phyloP scores from a whole-genome alignment of 2,113 vertebrate species.

The Indri indri region DNA sequence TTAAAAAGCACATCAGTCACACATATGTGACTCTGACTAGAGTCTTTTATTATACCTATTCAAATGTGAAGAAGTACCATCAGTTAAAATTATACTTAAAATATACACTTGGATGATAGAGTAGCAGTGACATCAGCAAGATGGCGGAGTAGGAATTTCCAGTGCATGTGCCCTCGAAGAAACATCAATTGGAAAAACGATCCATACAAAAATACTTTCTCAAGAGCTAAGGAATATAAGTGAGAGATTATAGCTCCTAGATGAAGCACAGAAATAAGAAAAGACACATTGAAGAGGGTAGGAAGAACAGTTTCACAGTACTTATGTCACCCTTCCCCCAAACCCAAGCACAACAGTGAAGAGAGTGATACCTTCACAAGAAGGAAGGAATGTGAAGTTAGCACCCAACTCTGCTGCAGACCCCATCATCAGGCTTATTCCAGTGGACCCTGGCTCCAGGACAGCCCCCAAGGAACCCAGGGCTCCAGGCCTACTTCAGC shows the following conservation, averaged over 20 bases:
- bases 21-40: not conserved
- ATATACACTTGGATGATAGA: not conserved
- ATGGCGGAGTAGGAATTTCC: not conserved
- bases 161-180: not conserved
- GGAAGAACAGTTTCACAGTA: not conserved
- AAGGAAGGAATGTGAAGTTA: not conserved
- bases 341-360: not conserved
- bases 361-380: not conserved
- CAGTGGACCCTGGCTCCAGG: not conserved
- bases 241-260: not conserved
- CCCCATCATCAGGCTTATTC: not conserved
- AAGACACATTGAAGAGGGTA: not conserved
- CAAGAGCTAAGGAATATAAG: not conserved
- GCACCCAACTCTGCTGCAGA: not conserved
- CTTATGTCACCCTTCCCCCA: not conserved
- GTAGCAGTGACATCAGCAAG: not conserved
- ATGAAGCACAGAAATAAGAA: not conserved
- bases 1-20: not conserved
- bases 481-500: not conserved
- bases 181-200: not conserved
- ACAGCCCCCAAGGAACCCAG: not conserved
- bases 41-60: not conserved
- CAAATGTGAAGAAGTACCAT: not conserved
- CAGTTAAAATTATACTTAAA: not conserved
- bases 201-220: not conserved